Percentiles rank a stretch among this genome's conserved stretches.
These are phyloP conservation scores for Lamproptera curius DNA, from an alignment of 2,888 invertebrate genomes.

Conservation along the genomic window DNA sequence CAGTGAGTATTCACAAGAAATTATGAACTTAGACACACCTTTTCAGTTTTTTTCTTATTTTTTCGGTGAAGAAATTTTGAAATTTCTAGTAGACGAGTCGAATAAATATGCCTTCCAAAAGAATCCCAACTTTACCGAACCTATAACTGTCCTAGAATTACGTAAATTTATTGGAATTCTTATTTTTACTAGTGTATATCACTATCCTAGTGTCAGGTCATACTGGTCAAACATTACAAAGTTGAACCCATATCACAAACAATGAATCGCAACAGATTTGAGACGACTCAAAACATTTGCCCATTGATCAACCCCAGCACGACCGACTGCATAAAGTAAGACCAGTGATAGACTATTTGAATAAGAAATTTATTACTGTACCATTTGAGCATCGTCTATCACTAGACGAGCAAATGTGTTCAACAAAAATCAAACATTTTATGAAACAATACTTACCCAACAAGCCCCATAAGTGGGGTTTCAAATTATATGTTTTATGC, in stretches of 20 bases:
- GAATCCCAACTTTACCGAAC: conserved; percentile 35
- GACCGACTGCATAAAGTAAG: conserved; percentile 35
- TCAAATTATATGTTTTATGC: conserved; percentile 27
- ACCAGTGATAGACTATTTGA: conserved; percentile 33
- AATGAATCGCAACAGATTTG: conserved; percentile 34
- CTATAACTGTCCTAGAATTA: conserved; percentile 33
- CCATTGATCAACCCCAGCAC: conserved; percentile 29
- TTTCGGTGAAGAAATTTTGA: conserved; percentile 31
- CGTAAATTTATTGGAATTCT: conserved; percentile 31
- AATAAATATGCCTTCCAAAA: conserved; percentile 27
- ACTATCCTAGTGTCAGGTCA: conserved; percentile 32
- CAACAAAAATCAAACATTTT: conserved; percentile 19
- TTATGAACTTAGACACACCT: conserved; percentile 5
- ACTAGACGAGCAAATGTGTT: conserved; percentile 33
- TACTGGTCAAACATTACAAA: conserved; percentile 31
- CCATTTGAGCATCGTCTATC: conserved; percentile 27
- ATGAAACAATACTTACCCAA: conserved; percentile 33
- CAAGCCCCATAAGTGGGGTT: conserved; percentile 34
- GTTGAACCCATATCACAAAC: conserved; percentile 30
- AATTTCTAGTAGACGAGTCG: conserved; percentile 2
- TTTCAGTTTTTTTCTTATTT: conserved; percentile 36
- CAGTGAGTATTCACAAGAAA: conserved; percentile 32
- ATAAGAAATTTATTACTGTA: conserved; percentile 26
- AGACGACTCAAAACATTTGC: conserved; percentile 30
- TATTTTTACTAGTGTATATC: conserved; percentile 22